Evolutionary conservation across 2,113 vertebrate genomes (phyloP).

Genomic region (Leptodactylus fuscus): DNA sequence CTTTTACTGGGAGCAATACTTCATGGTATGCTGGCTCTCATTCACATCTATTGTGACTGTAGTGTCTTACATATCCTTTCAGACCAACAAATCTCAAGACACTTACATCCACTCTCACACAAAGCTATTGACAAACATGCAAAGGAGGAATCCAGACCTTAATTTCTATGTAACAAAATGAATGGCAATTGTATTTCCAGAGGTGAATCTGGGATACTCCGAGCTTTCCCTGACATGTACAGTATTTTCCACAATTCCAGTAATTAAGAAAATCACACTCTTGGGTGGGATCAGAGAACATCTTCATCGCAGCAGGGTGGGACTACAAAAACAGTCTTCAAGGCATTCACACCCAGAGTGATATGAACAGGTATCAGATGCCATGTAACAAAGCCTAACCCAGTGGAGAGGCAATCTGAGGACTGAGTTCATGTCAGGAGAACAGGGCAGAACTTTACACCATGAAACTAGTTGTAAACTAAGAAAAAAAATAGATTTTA

Average conservation of each 20-base stretch:
- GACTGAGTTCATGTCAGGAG: conserved; percentile 45
- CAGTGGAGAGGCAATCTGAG: neutral
- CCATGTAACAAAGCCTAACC: conserved; percentile 1
- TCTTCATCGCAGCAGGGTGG: neutral
- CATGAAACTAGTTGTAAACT: neutral
- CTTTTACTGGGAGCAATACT: neutral
- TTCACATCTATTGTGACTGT: neutral
- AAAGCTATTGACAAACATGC: too few relatives aligned
- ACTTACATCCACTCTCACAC: neutral
- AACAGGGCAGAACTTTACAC: neutral
- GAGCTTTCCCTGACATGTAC: too few relatives aligned
- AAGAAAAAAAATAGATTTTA: neutral
- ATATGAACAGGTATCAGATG: neutral
- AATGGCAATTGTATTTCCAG: neutral
- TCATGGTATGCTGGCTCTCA: neutral
- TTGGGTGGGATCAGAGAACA: neutral
- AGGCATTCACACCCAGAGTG: neutral
- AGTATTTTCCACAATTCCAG: neutral
- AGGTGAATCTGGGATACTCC: too few relatives aligned
- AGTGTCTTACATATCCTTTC: too few relatives aligned
- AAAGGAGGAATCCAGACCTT: neutral
- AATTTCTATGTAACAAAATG: neutral
- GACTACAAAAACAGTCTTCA: neutral
- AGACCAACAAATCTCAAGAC: neutral
- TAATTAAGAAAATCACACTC: neutral